Percentiles rank a stretch among this genome's conserved stretches.
phyloP scores from a whole-genome alignment of 2,888 invertebrate genomes.

The Hypomecis punctinalis region DNA sequence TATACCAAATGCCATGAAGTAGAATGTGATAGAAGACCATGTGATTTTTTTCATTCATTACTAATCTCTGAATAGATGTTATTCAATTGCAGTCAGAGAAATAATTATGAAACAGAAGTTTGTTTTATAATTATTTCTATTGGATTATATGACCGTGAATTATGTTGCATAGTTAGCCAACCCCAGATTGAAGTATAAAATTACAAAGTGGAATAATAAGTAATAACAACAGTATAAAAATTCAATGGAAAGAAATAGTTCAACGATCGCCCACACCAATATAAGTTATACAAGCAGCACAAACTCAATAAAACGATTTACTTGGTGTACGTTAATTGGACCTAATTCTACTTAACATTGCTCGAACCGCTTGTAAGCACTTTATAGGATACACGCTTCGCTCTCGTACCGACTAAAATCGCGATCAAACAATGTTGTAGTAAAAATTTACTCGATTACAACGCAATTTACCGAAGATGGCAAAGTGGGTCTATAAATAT shows the following conservation, averaged over 20 bases:
- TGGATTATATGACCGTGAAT: too few species aligned
- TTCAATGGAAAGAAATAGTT: slow-evolving; percentile 30
- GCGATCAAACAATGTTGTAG: slow-evolving; percentile 52
- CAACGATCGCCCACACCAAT: slow-evolving; percentile 42
- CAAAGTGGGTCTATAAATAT: slow-evolving; percentile 80
- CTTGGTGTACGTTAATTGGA: slow-evolving; percentile 68
- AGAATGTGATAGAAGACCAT: too few species aligned
- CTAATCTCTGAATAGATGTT: too few species aligned
- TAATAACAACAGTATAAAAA: not conserved
- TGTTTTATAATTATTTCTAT: too few species aligned
- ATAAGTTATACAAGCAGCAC: slow-evolving; percentile 62
- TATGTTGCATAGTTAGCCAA: not conserved
- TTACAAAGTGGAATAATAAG: too few species aligned
- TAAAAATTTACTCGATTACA: slow-evolving; percentile 77
- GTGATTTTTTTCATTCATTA: too few species aligned
- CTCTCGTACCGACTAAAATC: slow-evolving; percentile 29
- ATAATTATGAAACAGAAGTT: not conserved
- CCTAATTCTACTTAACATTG: slow-evolving; percentile 68
- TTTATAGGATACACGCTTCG: slow-evolving; percentile 13
- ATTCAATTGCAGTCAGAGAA: not conserved
- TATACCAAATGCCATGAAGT: too few species aligned
- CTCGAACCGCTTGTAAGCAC: slow-evolving; percentile 49
- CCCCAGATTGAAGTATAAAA: too few species aligned
- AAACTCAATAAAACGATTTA: slow-evolving; percentile 74
- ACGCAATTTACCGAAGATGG: slow-evolving; percentile 74